phyloP scores from a whole-genome alignment of 2,888 invertebrate genomes.

The Pseudococcus jackbeardsleyi region DNA sequence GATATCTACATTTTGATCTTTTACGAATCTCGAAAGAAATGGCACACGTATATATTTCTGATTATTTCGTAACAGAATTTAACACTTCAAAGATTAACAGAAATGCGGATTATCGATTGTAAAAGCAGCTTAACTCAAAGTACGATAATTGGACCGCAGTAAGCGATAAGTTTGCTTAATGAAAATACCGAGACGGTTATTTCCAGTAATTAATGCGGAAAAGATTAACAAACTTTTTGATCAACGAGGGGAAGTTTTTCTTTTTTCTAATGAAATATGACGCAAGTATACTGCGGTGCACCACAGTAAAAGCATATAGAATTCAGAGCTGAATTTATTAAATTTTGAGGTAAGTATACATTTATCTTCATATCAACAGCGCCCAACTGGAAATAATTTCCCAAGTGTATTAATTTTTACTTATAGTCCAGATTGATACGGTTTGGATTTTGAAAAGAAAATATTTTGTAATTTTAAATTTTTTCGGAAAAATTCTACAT shows the following conservation, averaged over 20 bases:
- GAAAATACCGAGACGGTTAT: constrained; percentile 21
- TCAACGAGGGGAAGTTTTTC: not conserved
- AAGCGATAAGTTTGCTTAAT: constrained; percentile 38
- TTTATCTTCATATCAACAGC: too few species aligned
- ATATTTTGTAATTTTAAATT: too few species aligned
- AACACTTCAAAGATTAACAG: constrained; percentile 40
- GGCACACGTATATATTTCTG: not conserved
- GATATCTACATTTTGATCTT: not conserved
- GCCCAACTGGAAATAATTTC: too few species aligned
- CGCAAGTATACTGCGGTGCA: not conserved
- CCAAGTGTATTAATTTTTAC: too few species aligned
- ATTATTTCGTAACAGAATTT: constrained; percentile 6
- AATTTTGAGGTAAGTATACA: not conserved
- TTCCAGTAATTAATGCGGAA: constrained; percentile 38
- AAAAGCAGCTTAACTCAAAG: constrained; percentile 35
- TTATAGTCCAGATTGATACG: too few species aligned
- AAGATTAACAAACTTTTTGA: constrained; percentile 38
- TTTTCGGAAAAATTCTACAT: too few species aligned
- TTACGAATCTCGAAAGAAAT: not conserved
- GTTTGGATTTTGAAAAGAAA: too few species aligned
- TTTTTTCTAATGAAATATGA: not conserved
- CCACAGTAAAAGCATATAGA: not conserved
- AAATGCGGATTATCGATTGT: constrained; percentile 44
- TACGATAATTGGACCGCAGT: constrained; percentile 30
- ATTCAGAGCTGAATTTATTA: not conserved